Evolutionary conservation across 2,113 vertebrate species (phyloP), one percentile per base, ranked within the genome.

Genomic region (Bothrops jararaca): DNA sequence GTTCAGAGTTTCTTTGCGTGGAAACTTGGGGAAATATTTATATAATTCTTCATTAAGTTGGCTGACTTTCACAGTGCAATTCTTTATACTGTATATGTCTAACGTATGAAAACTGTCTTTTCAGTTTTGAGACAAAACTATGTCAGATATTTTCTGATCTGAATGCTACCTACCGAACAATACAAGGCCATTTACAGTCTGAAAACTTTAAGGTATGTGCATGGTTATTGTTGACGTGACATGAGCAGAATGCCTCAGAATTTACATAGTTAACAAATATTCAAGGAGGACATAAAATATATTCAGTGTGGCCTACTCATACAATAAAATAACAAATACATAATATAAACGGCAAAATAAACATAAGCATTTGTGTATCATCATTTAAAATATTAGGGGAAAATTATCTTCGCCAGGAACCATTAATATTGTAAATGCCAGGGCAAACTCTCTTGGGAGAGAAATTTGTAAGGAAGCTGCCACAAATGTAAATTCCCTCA

Each of bases 101-200:
- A 89, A 97, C 94, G 94, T 95, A 96, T 97, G 96, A 95, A 96
- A 95, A 91, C 95, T 97, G 90, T 97, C 97, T 94, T 97, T 96
- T 96, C 98, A 99, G 99, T 98, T 99, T 99, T 98, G 99, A 99
- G 98, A 97, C 98, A 95, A 99, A 99, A 95, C 98, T 99, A 95
- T 98, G 98, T 97, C 99, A 99, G 98, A 98, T 99, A 97, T 99
- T 99, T 96, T 98, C 99, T 93, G 99, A 99, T 97, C 98, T 99
- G 96, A 99, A 99, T 95, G 98, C 99, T 94, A 99, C 99, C 53
- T 99, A 99, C 97, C 99, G 98, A 98, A 97, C 98, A 92, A 99
- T 99, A 98, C 99, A 99, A 98, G 99, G 99, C 93, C 99, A 99
- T 97, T 98, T 99, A 93, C 99, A 99, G 97, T 98, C 98, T 94